phyloP scores from a whole-genome alignment of 2,888 invertebrate genomes.

The Cylloceria caligata region DNA sequence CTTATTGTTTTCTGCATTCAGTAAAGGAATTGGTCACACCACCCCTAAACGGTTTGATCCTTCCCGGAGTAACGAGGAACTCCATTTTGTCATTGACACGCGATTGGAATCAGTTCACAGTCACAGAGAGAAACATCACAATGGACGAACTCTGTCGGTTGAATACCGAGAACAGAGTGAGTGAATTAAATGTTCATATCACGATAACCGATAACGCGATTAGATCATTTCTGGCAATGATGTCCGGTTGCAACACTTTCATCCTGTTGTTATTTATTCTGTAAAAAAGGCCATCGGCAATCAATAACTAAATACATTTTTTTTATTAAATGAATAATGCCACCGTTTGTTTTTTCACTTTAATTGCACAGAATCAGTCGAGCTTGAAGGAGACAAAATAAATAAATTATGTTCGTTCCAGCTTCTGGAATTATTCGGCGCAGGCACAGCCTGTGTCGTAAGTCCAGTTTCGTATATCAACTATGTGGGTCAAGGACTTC shows the following conservation, averaged over 20 bases:
- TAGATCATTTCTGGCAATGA: not conserved
- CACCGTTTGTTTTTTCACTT: no score
- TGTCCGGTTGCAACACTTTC: no score
- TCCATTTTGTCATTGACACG: slow-evolving; percentile 93
- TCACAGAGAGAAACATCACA: slow-evolving; percentile 92
- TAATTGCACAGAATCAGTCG: no score
- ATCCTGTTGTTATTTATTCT: not conserved
- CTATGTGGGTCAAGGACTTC: slow-evolving; percentile 89
- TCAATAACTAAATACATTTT: no score
- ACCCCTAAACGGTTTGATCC: slow-evolving; percentile 95
- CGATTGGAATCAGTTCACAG: slow-evolving; percentile 95
- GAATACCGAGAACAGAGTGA: slow-evolving; percentile 92
- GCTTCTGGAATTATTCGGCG: slow-evolving; percentile 98
- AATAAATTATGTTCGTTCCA: slow-evolving; percentile 84
- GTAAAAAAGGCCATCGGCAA: not conserved
- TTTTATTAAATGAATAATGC: no score
- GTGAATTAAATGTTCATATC: slow-evolving; percentile 77
- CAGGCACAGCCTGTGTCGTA: slow-evolving; percentile 98
- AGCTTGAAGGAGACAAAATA: no score
- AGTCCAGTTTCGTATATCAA: slow-evolving; percentile 95
- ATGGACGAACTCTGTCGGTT: slow-evolving; percentile 93
- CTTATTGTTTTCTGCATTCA: slow-evolving; percentile 83
- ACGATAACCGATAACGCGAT: slow-evolving; percentile 1
- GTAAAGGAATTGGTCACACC: slow-evolving; percentile 97
- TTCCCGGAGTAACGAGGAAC: slow-evolving; percentile 97